phyloP scores from a whole-genome alignment of 2,113 vertebrate species.

The Tricholaema leucomelas region DNA sequence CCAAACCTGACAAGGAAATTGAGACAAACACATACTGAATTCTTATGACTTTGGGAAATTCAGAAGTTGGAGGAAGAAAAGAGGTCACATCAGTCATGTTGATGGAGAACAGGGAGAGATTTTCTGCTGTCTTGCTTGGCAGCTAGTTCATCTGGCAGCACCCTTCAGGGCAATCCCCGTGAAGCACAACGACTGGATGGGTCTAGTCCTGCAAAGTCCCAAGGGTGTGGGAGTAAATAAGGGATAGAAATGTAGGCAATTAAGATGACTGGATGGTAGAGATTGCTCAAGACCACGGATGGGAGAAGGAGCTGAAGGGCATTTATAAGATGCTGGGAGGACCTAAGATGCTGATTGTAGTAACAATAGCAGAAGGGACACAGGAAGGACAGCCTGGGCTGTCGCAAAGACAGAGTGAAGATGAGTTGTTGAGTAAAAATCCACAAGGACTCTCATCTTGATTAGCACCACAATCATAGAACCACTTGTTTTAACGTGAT shows the following conservation, averaged over 20 bases:
- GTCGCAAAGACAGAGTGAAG: not conserved
- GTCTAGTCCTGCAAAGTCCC: not conserved
- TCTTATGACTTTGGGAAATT: not conserved
- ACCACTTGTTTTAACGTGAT: slow-evolving; percentile 33
- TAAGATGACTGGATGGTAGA: not conserved
- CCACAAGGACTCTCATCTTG: slow-evolving; percentile 34
- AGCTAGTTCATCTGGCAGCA: not conserved
- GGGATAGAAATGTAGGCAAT: not conserved
- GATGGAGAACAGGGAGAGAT: not conserved
- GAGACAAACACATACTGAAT: not conserved
- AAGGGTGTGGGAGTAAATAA: not conserved
- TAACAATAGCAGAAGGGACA: not conserved
- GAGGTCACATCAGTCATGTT: not conserved
- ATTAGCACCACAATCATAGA: slow-evolving; percentile 33
- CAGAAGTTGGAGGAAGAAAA: not conserved
- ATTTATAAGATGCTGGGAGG: not conserved
- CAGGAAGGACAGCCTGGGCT: not conserved
- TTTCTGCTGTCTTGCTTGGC: not conserved
- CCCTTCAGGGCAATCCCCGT: not conserved
- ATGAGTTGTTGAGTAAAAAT: slow-evolving; percentile 7
- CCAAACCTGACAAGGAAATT: not conserved
- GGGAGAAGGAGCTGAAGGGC: not conserved
- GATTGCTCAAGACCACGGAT: not conserved
- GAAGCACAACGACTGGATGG: not conserved
- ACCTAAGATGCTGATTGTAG: not conserved